A percentile compares a stretch with the other conserved stretches of the same genome.
phyloP scores from a whole-genome alignment of 2,888 invertebrate species.

The Limenitis camilla region DNA sequence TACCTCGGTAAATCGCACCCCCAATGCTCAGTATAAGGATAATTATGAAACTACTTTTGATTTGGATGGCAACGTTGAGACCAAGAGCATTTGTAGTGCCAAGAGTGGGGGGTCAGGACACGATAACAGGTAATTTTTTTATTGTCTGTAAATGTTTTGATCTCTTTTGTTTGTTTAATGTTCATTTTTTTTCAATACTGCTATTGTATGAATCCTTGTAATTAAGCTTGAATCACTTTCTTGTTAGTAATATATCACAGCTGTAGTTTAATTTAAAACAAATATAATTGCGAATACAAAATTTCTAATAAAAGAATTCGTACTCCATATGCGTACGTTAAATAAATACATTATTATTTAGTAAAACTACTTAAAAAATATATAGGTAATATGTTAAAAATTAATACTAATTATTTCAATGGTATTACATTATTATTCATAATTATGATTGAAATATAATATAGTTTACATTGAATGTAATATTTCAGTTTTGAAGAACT shows the following conservation, averaged over 20 bases:
- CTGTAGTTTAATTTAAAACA: no score
- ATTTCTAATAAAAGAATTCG: no score
- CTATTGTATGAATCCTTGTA: background rate
- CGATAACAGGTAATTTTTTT: slow-evolving; percentile 79
- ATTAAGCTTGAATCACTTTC: background rate
- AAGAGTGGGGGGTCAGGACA: slow-evolving; percentile 85
- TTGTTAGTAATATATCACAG: no score
- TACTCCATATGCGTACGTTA: no score
- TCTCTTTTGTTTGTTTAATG: slow-evolving; percentile 1
- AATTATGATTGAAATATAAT: no score
- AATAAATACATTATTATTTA: no score
- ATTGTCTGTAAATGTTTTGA: background rate
- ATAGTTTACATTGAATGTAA: no score
- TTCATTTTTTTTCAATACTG: slow-evolving; percentile 8
- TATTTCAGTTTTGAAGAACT: background rate
- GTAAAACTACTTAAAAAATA: no score
- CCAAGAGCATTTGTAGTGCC: slow-evolving; percentile 89
- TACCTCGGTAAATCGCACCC: slow-evolving; percentile 42
- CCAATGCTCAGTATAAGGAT: slow-evolving; percentile 75
- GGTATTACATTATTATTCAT: no score
- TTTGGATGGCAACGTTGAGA: slow-evolving; percentile 93
- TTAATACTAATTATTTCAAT: no score
- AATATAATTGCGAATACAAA: no score
- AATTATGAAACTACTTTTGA: slow-evolving; percentile 91
- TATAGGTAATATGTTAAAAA: no score